These are phyloP conservation scores for Leptosomus discolor DNA, from an alignment of 2,113 vertebrate genomes.

Conservation along the genomic window DNA sequence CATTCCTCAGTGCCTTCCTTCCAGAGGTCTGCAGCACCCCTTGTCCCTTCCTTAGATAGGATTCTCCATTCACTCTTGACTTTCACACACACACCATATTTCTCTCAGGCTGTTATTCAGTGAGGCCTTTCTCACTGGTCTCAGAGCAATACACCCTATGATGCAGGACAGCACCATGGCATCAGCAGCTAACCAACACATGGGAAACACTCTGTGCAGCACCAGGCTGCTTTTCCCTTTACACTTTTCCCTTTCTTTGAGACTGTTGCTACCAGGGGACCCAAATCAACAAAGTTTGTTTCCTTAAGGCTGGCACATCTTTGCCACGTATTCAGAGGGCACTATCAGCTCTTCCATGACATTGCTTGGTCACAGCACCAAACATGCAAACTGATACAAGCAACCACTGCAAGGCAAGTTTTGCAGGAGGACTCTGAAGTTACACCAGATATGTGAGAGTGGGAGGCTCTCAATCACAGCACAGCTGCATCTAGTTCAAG, in stretches of 20 bases:
- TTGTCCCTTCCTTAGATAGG: neutral
- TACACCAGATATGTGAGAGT: neutral
- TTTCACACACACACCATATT: neutral
- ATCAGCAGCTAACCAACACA: neutral
- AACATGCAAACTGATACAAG: fast-evolving
- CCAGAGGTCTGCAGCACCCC: neutral
- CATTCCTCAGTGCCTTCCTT: neutral
- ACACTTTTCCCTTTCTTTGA: neutral
- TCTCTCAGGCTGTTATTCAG: neutral
- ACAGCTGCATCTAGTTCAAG: neutral
- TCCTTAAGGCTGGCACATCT: neutral
- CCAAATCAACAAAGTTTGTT: neutral
- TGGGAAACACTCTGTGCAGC: fast-evolving
- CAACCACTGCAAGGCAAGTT: neutral
- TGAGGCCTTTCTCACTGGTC: neutral
- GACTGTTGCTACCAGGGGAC: neutral
- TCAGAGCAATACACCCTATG: neutral
- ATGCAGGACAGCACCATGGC: neutral
- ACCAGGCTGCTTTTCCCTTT: neutral
- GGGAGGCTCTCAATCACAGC: neutral
- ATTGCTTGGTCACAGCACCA: neutral
- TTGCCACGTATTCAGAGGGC: neutral
- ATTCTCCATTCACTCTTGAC: neutral
- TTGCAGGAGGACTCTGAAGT: neutral
- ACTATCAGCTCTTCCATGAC: neutral